Evolutionary conservation across 2,797 vertebrate genomes (phyloP).

Genomic region (Gobionotothen gibberifrons): DNA sequence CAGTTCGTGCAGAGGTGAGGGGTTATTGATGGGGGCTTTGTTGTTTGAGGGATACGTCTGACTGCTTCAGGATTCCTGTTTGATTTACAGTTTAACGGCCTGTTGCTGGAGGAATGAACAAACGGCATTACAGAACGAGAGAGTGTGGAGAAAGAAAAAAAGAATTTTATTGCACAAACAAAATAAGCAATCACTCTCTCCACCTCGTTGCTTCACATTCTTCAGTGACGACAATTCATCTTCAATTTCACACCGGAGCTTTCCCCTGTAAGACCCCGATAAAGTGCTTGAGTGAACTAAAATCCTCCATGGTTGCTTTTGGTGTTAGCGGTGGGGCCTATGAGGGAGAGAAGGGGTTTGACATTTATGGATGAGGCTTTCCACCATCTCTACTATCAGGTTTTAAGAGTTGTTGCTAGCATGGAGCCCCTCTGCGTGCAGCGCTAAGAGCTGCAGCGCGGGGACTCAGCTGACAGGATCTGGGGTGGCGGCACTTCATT

Average conservation of each 20-base stretch:
- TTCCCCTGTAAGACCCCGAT: slow-evolving; percentile 62
- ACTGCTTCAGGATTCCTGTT: slow-evolving; percentile 46
- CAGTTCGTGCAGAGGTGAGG: slow-evolving; percentile 67
- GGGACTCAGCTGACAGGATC: slow-evolving; percentile 61
- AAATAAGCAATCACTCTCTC: slow-evolving; percentile 63
- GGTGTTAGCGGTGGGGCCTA: slow-evolving; percentile 58
- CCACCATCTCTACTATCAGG: slow-evolving; percentile 74
- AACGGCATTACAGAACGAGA: slow-evolving; percentile 41
- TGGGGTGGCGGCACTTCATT: slow-evolving; percentile 67
- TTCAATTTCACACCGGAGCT: slow-evolving; percentile 73
- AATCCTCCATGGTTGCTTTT: slow-evolving; percentile 55
- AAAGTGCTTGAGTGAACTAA: slow-evolving; percentile 60
- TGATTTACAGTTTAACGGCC: slow-evolving; percentile 67
- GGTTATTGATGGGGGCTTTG: slow-evolving; percentile 65
- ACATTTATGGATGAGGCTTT: slow-evolving; percentile 81
- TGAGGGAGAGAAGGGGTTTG: slow-evolving; percentile 46
- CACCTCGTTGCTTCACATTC: slow-evolving; percentile 62
- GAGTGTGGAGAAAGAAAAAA: slow-evolving; percentile 17
- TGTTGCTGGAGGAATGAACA: slow-evolving; percentile 58
- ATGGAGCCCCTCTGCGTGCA: slow-evolving; percentile 55
- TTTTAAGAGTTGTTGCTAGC: slow-evolving; percentile 73
- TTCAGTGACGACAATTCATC: slow-evolving; percentile 76
- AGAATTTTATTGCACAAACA: slow-evolving; percentile 69
- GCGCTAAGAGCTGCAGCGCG: slow-evolving; percentile 49
- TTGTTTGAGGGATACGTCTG: slow-evolving; percentile 55